Evolutionary conservation across 1,140 invertebrate genomes (phyloP).

Genomic region (Acromyrmex heyeri): DNA sequence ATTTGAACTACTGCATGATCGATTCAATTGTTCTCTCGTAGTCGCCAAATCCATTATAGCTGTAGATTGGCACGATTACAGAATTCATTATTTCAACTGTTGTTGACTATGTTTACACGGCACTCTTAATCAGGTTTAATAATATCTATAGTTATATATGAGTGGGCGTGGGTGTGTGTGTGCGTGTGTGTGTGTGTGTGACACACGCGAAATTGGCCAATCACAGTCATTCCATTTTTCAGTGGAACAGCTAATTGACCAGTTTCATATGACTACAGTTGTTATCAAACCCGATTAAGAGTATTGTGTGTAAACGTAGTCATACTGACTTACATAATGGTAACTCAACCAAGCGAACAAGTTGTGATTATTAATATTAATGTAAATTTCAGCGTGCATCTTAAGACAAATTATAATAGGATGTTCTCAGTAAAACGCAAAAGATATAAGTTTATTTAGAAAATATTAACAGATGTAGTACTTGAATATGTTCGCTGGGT

Average conservation of each 20-base stretch:
- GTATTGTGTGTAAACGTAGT: too few species aligned
- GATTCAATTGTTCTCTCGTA: slow-evolving; percentile 20
- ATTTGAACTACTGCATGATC: slow-evolving; percentile 15
- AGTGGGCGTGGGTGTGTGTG: fast-evolving
- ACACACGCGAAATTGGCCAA: too few species aligned
- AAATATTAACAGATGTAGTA: neutral
- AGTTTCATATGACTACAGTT: too few species aligned
- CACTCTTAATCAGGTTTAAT: too few species aligned
- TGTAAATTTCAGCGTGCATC: neutral
- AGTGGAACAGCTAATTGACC: too few species aligned
- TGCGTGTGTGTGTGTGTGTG: too few species aligned
- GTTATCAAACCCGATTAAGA: too few species aligned
- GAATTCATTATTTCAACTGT: slow-evolving; percentile 3
- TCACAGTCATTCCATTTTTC: too few species aligned
- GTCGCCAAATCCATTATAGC: slow-evolving; percentile 10
- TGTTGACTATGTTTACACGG: too few species aligned
- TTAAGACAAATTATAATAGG: neutral
- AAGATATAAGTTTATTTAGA: neutral
- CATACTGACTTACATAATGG: neutral
- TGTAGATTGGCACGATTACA: slow-evolving; percentile 58
- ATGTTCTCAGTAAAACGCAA: neutral
- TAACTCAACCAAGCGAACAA: slow-evolving; percentile 34
- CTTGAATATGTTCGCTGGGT: slow-evolving; percentile 43
- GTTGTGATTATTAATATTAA: neutral
- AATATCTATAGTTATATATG: too few species aligned